Base-by-base conservation (phyloP, 2,888 invertebrate genomes). In the Aquatica leii region DNA sequence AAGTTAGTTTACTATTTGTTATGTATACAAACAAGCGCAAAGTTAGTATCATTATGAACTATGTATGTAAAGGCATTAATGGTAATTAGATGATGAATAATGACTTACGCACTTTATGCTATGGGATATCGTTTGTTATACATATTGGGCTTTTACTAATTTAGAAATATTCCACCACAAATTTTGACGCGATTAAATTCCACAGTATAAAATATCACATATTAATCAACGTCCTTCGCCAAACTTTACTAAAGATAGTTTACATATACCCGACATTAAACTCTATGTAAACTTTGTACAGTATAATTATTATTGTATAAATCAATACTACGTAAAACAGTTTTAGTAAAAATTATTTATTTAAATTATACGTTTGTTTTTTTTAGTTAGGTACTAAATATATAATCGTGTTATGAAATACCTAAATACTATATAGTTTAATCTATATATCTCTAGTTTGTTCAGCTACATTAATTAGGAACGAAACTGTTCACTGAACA, bases 41-140 rank as follows among this genome's bases (percentile, higher is more conserved):
- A 63, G 63, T 62, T 60, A 54, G 62, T 63, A 59, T 62, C 65
- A 63, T 66, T 65, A 68, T 68, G 67, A 68, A 67, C 70, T 68
- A 71, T 70, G 66, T 69, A 69, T 69, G 71, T 69, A 70, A 70
- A 68, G 71, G 69, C 71, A 72, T 72, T 73, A 71, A 70, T 71
- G 73, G 71, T 73, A 73, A 73, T 73, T 72, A 72, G 72, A 65
- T 69, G 70, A 69, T 73, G 71, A 73, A 73, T 72, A 71, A 73
- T 72, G 72, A 71, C 69, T 68, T 69, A 63, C 68, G 64, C 65
- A 69, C 66, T 66, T 54, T 59, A 58, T 48, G 51, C 59, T 49
- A 20, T 57, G 41, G 61, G 52, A 57, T 68, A 66, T 65, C 57
- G 64, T 48, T 34, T 50, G 56, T 35, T 63, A 57, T 34, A 14